Percentiles rank a stretch among this genome's conserved stretches.
These are phyloP conservation scores for Eristalis arbustorum DNA, from an alignment of 2,888 invertebrate species.

Conservation along the genomic window DNA sequence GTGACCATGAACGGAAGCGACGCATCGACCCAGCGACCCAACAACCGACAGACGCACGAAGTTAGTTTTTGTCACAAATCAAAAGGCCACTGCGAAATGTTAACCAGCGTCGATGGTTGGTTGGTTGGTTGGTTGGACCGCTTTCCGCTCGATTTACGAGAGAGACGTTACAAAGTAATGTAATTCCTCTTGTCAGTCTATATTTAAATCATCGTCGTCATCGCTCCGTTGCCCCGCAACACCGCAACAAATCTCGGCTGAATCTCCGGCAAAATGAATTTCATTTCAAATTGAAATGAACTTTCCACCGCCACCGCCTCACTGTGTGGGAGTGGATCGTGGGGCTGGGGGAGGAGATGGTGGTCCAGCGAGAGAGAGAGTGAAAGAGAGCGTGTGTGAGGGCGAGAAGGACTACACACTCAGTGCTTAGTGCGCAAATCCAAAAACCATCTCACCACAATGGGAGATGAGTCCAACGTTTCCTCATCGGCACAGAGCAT, in stretches of 20 bases:
- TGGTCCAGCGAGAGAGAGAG: neutral
- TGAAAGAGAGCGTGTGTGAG: neutral
- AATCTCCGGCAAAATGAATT: constrained; percentile 38
- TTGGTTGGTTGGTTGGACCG: neutral
- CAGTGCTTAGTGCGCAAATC: constrained; percentile 48
- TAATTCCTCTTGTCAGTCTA: neutral
- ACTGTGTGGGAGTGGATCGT: neutral
- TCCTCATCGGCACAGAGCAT: constrained; percentile 37
- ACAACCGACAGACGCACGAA: neutral
- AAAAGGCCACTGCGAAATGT: neutral
- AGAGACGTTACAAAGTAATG: neutral
- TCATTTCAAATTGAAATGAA: constrained; percentile 39
- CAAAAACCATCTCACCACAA: constrained; percentile 17
- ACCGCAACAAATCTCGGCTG: constrained; percentile 12
- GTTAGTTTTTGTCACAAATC: neutral
- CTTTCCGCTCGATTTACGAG: neutral
- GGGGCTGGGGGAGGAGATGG: neutral
- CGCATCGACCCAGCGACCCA: neutral
- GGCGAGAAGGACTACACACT: neutral
- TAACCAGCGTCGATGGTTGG: neutral
- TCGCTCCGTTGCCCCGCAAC: neutral
- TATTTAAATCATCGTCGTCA: constrained; percentile 11
- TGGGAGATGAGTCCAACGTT: neutral
- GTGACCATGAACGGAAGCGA: neutral
- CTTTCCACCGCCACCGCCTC: neutral